Evolutionary conservation across 92 coral and sea anemone genomes (phyloP), one percentile per base, ranked within the genome.

Genomic region (Paramuricea clavata): DNA sequence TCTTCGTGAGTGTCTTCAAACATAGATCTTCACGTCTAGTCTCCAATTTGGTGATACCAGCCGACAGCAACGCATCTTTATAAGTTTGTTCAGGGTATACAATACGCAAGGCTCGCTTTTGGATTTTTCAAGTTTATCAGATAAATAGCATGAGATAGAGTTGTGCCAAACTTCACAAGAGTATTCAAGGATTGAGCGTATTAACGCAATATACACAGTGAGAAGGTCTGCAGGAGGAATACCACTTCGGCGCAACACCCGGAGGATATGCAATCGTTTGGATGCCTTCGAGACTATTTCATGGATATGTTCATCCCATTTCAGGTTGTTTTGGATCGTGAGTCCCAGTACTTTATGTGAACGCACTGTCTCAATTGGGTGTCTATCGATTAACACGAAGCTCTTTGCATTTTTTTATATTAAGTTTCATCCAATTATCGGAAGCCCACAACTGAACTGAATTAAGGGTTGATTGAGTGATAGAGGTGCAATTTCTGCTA

Each of bases 221-320:
- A 83, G 43, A 1, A 83, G 68, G 34, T 69, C 81, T 39, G 50
- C 22, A n/a, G 76, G 34, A 6, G 27, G 32, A 44, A 82, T 74
- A 31, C 67, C 67, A 26, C 76, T 57, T 21, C 86, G 50, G 57
- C 82, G 60, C 49, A 85, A 33, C 22, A 85, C 88, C 23, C 73
- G 80, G 33, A 85, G 54, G n/a, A 73, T 73, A 36, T 83, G 87
- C 22, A 83, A 76, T 31, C 81, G 32, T 39, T 83, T 69, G 28
- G 87, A 83, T 41, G 78, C 67, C 56, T 67, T 82, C 11, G 78
- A 12, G 21, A 82, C 78, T 16, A 69, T 39, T 64, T 47, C 7
- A 26, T 19, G 23, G 31, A 68, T 67, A 35, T 68, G 78, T 26
- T 69, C 78, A 60, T 67, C 74, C 77, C 60, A 81, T 77, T 77